Base-by-base conservation (phyloP, 2,113 vertebrate species). In the Turdus rufiventris region DNA sequence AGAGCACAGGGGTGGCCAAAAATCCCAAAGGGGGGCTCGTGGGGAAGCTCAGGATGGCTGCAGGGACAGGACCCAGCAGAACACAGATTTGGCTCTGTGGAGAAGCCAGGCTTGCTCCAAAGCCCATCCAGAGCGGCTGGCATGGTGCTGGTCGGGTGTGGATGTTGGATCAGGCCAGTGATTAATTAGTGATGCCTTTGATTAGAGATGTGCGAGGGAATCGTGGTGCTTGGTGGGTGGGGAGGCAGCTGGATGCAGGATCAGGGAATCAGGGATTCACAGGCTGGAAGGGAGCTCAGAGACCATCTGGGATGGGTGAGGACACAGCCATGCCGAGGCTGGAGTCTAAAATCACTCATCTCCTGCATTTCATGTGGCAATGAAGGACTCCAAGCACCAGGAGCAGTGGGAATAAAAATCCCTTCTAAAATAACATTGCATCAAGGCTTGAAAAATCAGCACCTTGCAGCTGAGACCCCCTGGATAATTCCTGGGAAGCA, bases 141-240 rank as follows among this genome's bases (percentile, higher is more conserved):
- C 67, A 10, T 24, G 29, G 53, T 24, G 56, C 13, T 63, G 14
- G 3, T 47, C 0, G 6, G 71, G 76, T 0, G 8, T 34, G 48
- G 57, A 25, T 28, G 61, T 23, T 8, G 77, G 74, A 65, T 72
- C 45, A 51, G 48, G 70, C 6, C 62, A 2, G 24, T 1, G 71
- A 53, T 5, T 85, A 38, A 47, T 5, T 85, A 43, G n/a, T 4
- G 53, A 8, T 42, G 47, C 2, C 33, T 57, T 62, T 1, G 14
- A 51, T 62, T 23, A 5, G 73, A 17, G 42, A 21, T 0, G 16
- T 18, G 74, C 3, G 2, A 38, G 48, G 1, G 1, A 66, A 43
- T 38, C 1, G 0, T 12, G 5, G 58, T 0, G 5, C 43, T 19
- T 6, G 18, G 34, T 0, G 13, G 66, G 91, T 5, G 5, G 11